phyloP scores from a whole-genome alignment of 1,140 invertebrate species.

The Megalopta genalis region DNA sequence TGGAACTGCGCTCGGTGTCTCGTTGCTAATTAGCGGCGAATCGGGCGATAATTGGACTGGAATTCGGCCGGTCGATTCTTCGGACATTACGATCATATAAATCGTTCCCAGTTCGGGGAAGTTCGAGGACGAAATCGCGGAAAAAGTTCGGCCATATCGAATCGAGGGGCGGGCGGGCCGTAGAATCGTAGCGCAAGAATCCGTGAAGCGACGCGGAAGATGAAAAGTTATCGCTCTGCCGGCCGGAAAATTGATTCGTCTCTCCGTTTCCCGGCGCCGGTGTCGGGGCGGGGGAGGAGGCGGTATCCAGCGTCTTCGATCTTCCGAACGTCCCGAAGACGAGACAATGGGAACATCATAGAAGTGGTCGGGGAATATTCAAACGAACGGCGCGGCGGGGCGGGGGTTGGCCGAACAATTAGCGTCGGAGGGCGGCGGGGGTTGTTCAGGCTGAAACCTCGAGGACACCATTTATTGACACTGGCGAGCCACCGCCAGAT shows the following conservation, averaged over 20 bases:
- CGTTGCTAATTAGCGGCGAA: background rate
- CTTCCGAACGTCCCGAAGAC: background rate
- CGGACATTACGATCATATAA: background rate
- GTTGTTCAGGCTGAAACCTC: background rate
- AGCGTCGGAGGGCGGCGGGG: background rate
- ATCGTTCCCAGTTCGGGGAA: background rate
- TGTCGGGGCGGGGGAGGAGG: too few relatives aligned
- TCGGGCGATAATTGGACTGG: background rate
- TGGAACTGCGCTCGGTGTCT: background rate
- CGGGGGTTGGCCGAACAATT: background rate
- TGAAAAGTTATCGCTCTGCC: conserved; percentile 44
- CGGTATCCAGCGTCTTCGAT: conserved; percentile 30
- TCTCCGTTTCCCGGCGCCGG: conserved; percentile 34
- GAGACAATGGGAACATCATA: background rate
- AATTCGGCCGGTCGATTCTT: background rate
- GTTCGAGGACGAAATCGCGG: background rate
- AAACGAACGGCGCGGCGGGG: background rate
- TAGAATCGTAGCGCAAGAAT: conserved; percentile 42
- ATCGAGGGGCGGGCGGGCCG: conserved; percentile 34
- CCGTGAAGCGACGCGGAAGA: conserved; percentile 39
- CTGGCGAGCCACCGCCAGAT: background rate
- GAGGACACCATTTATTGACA: conserved; percentile 17
- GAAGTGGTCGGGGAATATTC: background rate
- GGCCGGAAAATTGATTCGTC: conserved; percentile 58
- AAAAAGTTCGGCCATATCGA: conserved; percentile 15